Conservation (phyloP, 2,797 vertebrate genomes). For the Hapalemur alaotrensis region DNA sequence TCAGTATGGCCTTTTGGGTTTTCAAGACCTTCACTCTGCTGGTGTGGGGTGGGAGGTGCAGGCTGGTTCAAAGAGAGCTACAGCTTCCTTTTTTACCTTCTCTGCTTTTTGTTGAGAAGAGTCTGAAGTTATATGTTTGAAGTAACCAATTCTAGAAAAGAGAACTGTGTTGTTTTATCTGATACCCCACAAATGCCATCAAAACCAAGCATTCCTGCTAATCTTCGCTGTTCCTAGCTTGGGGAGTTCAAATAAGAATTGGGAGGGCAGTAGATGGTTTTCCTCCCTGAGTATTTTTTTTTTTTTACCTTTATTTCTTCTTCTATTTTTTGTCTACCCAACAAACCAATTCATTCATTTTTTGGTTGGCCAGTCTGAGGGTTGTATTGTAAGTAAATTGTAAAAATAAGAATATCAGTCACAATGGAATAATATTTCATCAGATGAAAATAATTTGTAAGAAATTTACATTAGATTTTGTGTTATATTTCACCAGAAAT, state of each 20-base stretch:
- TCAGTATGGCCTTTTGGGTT: background rate
- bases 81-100: conserved; percentile 12
- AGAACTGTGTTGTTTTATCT: conserved; percentile 25
- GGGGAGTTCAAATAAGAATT: background rate
- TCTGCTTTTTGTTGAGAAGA: background rate
- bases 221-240: background rate
- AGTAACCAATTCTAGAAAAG: conserved; percentile 37
- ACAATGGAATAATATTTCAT: conserved; percentile 32
- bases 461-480: background rate
- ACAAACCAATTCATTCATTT: conserved; percentile 26
- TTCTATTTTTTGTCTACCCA: conserved; percentile 22
- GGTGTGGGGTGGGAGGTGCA: background rate
- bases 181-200: background rate
- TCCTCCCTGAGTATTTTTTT: background rate
- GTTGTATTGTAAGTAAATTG: conserved; percentile 42
- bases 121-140: background rate
- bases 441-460: conserved; percentile 25
- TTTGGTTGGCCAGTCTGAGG: conserved; percentile 20
- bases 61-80: background rate
- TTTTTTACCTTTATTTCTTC: background rate
- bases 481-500: conserved; percentile 14
- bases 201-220: background rate
- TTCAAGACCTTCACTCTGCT: background rate
- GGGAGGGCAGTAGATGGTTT: background rate
- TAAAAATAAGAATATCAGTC: conserved; percentile 26